Base-by-base conservation (phyloP, 1,140 invertebrate genomes). In the Ceratosolen fusciceps region DNA sequence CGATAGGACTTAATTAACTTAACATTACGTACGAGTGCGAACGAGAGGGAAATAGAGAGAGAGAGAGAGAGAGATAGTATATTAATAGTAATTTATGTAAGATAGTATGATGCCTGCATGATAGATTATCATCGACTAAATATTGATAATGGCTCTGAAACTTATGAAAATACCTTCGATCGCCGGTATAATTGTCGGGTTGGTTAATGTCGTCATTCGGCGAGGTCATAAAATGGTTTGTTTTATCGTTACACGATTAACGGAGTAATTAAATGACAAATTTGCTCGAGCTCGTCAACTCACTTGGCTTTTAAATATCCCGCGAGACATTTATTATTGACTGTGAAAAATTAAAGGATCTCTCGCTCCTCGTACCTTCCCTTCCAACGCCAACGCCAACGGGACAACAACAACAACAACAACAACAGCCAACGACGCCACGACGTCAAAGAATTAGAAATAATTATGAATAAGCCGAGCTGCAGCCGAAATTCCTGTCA, bases 1-100 rank as follows among this genome's bases (percentile, higher is more conserved):
- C 72, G 56, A 75, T 60, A 77, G 77, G 29, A 54, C 80, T 52
- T 29, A 31, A 74, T 56, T 56, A 29, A 24, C 21, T 47, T 47
- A 77, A 29, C 29, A n/a, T 54, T 54, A 19, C n/a, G 49, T 10
- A 34, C 24, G 16, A 54, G 29, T 34, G n/a, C 34, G 1, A 54
- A 2, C 8, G 19, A 54, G 2, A 43, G 29, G 19, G 9, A 1
- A 34, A 72, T 16, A 54, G 54, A 54, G 21, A 54, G 47, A 54
- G 54, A 54, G 2, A 54, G n/a, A n/a, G n/a, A 54, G 54, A 54
- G 21, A 54, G 47, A 54, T 54, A 54, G 2, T 34, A 49, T 29
- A 52, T 54, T 34, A 54, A 70, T 72, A 71, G 29, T 54, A 34
- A 54, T 72, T 72, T 72, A 5, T n/a, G 34, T 34, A n/a, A 34